Base-by-base conservation (phyloP, 2,888 invertebrate species). In the Athalia cordata region DNA sequence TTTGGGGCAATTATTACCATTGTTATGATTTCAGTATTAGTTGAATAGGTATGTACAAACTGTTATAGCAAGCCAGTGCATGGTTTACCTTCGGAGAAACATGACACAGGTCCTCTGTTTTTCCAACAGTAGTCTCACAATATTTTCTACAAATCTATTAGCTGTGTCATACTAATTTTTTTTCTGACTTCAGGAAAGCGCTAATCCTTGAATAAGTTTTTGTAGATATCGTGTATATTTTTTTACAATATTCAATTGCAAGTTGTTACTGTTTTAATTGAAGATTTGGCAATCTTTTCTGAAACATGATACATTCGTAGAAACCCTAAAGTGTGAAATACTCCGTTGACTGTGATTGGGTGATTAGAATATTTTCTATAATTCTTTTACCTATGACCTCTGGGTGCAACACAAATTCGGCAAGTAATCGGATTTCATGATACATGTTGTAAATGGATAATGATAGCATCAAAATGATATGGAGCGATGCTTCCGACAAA, bases 1-100 rank as follows among this genome's bases (percentile, higher is more conserved):
- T 86, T 85, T 82, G 82, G 82, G 85, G 86, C 86, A 88, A 89
- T 89, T 88, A 88, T 86, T 88, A 88, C 88, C 87, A 88, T 89
- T 89, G 88, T 89, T 89, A 89, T 89, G 88, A 89, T 89, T 49
- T 62, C 50, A 75, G 75, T n/a, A 52, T 75, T 61, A 64, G 75
- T 75, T 62, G 62, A 64, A 49, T 62, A 65, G 6, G 45, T 45
- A 64, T 47, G 8, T 62, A 64, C 49, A 4, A 62, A 75, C 47
- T 72, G 75, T 62, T 62, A 75, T 75, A 62, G 50, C 59, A 43
- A 29, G 47, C 64, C 75, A 75, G 75, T 75, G 47, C n/a, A 64
- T 50, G 29, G 43, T 75, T 50, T n/a, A 62, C 75, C 64, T 75
- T 75, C n/a, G n/a, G 50, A 75, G 75, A 49, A 49, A 50, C 62